These are phyloP conservation scores for Pseudoips prasinana DNA, from an alignment of 2,888 invertebrate species.

Conservation along the genomic window DNA sequence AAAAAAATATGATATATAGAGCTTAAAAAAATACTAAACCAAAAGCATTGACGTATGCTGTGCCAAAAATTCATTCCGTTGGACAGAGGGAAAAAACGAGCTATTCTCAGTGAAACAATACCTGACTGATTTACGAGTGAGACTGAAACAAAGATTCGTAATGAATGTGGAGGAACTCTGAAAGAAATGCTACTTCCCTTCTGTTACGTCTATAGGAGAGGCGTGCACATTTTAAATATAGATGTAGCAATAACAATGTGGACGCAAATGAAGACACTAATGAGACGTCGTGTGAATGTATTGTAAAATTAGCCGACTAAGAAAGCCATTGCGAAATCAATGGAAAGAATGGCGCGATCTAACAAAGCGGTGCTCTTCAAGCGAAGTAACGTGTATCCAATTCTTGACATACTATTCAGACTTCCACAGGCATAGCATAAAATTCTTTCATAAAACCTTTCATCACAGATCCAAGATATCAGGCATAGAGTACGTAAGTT, in stretches of 20 bases:
- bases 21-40: too few relatives aligned
- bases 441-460: too few relatives aligned
- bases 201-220: conserved; percentile 33
- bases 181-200: conserved; percentile 21
- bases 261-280: conserved; percentile 65
- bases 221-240: conserved; percentile 53
- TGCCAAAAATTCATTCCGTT: too few relatives aligned
- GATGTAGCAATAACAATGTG: conserved; percentile 57
- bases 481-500: too few relatives aligned
- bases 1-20: conserved; percentile 1
- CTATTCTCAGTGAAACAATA: conserved; percentile 15
- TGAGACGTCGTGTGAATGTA: conserved; percentile 56
- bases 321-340: conserved; percentile 36
- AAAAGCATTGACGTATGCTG: too few relatives aligned
- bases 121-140: conserved; percentile 15
- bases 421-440: too few relatives aligned
- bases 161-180: conserved; percentile 34
- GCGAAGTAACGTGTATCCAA: too few relatives aligned
- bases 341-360: conserved; percentile 18
- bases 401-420: too few relatives aligned
- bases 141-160: conserved; percentile 32
- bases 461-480: too few relatives aligned
- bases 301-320: conserved; percentile 50
- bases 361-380: background rate
- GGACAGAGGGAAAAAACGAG: conserved; percentile 7